Evolutionary conservation across 2,797 vertebrate species (phyloP).

Genomic region (Sebastes goodei): DNA sequence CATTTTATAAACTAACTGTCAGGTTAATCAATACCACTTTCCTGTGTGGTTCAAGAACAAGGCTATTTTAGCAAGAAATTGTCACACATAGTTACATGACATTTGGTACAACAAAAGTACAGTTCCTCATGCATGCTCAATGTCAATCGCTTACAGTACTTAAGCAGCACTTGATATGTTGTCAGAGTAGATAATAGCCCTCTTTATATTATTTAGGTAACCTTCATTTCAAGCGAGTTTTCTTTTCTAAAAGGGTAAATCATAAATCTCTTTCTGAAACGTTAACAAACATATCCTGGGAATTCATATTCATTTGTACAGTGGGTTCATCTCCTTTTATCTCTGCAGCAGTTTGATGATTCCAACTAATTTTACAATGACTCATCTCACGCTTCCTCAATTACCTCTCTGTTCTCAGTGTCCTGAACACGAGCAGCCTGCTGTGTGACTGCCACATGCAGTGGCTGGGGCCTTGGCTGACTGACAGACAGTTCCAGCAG

Average conservation of each 20-base stretch:
- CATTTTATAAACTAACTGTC: background rate
- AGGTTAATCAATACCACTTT: background rate
- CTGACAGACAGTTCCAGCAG: conserved; percentile 80
- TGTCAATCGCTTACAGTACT: background rate
- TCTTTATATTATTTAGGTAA: background rate
- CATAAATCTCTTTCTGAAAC: background rate
- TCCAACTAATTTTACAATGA: background rate
- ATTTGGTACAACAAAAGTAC: background rate
- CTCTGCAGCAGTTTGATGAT: background rate
- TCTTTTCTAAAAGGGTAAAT: background rate
- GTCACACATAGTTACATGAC: background rate
- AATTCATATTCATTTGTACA: background rate
- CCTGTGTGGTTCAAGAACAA: background rate
- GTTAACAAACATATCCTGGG: background rate
- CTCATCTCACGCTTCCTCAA: background rate
- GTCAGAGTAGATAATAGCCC: background rate
- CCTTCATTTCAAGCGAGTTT: background rate
- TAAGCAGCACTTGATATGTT: background rate
- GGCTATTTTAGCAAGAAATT: background rate
- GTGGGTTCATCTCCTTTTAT: background rate
- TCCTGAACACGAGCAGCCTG: conserved; percentile 91
- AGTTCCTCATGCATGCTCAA: background rate
- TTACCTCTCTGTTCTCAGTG: conserved; percentile 70
- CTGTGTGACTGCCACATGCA: conserved; percentile 94
- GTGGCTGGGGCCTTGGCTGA: conserved; percentile 90